Conservation (phyloP, 2,888 invertebrate species). For the Zootermopsis nevadensis region DNA sequence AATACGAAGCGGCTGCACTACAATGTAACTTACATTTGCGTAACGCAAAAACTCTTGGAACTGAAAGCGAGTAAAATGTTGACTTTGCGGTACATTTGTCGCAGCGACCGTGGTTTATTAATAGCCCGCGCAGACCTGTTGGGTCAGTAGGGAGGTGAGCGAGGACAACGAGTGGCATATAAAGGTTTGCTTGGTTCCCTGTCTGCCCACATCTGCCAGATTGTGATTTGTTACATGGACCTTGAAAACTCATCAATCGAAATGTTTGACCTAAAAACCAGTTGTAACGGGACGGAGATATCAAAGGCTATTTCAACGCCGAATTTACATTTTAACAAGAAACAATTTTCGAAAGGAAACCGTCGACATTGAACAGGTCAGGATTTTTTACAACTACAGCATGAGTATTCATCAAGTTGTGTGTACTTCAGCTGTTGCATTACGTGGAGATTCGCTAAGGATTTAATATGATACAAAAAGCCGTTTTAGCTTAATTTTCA, state of each 20-base stretch:
- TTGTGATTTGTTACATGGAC: not conserved
- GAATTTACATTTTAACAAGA: not conserved
- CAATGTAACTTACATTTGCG: too few species aligned
- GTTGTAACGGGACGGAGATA: not conserved
- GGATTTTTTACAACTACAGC: too few species aligned
- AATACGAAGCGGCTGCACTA: too few species aligned
- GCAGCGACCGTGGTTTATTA: not conserved
- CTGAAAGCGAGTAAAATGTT: too few species aligned
- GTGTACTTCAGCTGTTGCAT: too few species aligned
- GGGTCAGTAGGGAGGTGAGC: not conserved
- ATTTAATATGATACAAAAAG: too few species aligned
- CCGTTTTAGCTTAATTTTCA: too few species aligned
- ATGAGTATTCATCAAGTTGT: too few species aligned
- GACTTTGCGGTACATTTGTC: not conserved
- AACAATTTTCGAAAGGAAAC: too few species aligned
- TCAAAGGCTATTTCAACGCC: not conserved
- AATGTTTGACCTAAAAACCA: not conserved
- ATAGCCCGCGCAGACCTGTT: not conserved
- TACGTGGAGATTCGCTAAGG: too few species aligned
- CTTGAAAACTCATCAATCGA: slow-evolving; percentile 35
- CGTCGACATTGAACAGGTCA: too few species aligned
- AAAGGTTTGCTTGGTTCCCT: not conserved
- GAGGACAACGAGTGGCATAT: slow-evolving; percentile 34
- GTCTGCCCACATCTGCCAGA: slow-evolving; percentile 15
- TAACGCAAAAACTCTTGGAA: too few species aligned